Conservation (phyloP, 2,888 invertebrate species). For the Drosophila kuntzei region DNA sequence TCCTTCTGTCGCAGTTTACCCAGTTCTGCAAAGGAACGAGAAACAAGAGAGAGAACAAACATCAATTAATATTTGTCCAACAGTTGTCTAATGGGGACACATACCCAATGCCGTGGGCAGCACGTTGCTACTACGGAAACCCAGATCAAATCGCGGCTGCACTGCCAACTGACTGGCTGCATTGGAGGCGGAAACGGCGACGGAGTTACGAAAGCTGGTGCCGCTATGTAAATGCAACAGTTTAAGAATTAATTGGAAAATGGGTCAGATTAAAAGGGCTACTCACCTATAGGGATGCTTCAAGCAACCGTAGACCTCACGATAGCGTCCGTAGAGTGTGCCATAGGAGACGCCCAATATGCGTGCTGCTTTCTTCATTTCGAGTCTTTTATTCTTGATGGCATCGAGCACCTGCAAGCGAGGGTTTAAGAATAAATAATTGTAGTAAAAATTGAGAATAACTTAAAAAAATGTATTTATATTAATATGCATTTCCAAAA, state of each 20-base stretch:
- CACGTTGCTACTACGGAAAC: constrained; percentile 64
- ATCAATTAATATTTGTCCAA: neutral
- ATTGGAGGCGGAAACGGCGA: constrained; percentile 59
- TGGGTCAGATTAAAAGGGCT: neutral
- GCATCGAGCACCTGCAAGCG: constrained; percentile 91
- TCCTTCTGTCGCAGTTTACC: constrained; percentile 82
- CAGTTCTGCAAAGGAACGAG: constrained; percentile 60
- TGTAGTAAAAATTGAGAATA: too few species aligned
- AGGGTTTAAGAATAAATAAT: neutral
- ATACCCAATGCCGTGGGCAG: constrained; percentile 72
- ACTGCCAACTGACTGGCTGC: constrained; percentile 69
- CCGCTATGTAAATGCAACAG: constrained; percentile 47
- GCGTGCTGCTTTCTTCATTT: constrained; percentile 97
- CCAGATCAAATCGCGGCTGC: constrained; percentile 82
- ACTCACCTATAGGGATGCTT: constrained; percentile 93
- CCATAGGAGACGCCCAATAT: constrained; percentile 96
- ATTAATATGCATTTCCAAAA: too few species aligned
- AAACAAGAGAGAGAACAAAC: neutral
- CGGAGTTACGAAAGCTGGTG: constrained; percentile 77
- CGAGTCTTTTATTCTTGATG: constrained; percentile 94
- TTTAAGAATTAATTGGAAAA: neutral
- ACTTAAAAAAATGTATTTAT: too few species aligned
- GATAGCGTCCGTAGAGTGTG: constrained; percentile 94
- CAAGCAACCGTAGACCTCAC: constrained; percentile 95
- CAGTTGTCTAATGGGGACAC: neutral